Percentiles rank a stretch among this genome's conserved stretches.
phyloP scores from a whole-genome alignment of 2,888 invertebrate genomes.

The Cephalotes varians region DNA sequence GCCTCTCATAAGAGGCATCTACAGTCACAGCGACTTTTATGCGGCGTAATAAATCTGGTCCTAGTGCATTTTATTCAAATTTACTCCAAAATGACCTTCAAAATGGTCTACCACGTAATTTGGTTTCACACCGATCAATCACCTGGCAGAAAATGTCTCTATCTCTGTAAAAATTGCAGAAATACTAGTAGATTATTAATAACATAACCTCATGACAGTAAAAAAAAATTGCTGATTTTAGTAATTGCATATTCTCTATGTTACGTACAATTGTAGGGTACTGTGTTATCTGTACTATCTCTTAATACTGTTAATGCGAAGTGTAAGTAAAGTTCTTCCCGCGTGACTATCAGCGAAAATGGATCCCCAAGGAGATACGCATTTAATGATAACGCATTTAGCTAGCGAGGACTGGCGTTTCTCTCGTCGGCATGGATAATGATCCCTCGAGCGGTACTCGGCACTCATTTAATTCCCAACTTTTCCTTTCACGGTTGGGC shows the following conservation, averaged over 20 bases:
- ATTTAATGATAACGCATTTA: constrained; percentile 40
- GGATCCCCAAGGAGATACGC: constrained; percentile 29
- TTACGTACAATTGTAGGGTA: constrained; percentile 19
- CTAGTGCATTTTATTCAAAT: constrained; percentile 53
- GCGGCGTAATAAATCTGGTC: constrained; percentile 42
- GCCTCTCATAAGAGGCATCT: constrained; percentile 50
- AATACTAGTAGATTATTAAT: constrained; percentile 4
- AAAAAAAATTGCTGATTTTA: not conserved
- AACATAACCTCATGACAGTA: not conserved
- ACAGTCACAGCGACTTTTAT: constrained; percentile 49
- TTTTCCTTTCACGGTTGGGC: constrained; percentile 74
- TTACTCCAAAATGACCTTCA: constrained; percentile 38
- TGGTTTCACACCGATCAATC: not conserved
- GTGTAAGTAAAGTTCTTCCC: constrained; percentile 38
- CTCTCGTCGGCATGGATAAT: constrained; percentile 64
- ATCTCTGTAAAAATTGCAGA: constrained; percentile 30
- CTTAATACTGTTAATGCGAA: constrained; percentile 21
- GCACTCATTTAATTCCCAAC: constrained; percentile 73
- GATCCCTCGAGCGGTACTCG: constrained; percentile 68
- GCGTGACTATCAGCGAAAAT: constrained; percentile 37
- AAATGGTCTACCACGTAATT: constrained; percentile 47
- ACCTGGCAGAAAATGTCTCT: not conserved
- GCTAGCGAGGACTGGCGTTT: constrained; percentile 20
- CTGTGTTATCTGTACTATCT: constrained; percentile 25
- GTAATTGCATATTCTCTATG: not conserved